Conservation (phyloP, 2,113 vertebrate species). For the Equus przewalskii region DNA sequence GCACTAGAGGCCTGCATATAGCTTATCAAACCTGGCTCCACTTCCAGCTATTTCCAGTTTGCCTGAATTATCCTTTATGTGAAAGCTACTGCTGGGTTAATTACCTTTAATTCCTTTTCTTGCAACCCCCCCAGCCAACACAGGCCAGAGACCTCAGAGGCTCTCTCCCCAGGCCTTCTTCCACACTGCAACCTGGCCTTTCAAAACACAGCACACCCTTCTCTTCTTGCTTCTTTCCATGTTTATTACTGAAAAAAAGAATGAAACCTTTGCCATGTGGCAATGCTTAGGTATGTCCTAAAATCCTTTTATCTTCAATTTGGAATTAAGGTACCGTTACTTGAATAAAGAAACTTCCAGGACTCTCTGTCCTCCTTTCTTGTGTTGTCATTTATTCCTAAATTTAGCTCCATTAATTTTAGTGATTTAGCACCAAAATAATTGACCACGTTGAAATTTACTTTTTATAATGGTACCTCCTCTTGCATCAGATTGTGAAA, state of each 20-base stretch:
- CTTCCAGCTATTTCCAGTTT: constrained; percentile 61
- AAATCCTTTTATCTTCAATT: not conserved
- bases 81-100: constrained; percentile 68
- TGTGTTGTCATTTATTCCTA: not conserved
- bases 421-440: not conserved
- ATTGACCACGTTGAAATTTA: not conserved
- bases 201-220: not conserved
- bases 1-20: not conserved
- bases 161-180: not conserved
- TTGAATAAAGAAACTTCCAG: not conserved
- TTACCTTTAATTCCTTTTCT: constrained; percentile 71
- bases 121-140: constrained; percentile 35
- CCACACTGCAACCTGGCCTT: not conserved
- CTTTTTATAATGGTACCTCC: not conserved
- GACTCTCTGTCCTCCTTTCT: not conserved
- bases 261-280: not conserved
- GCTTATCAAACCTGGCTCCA: constrained; percentile 25
- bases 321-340: not conserved
- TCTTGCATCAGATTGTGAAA: not conserved
- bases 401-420: not conserved
- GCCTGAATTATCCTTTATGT: constrained; percentile 67
- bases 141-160: not conserved
- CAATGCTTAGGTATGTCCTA: not conserved
- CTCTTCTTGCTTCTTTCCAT: not conserved
- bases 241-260: not conserved